Percentiles rank a stretch among this genome's conserved stretches.
phyloP scores from a whole-genome alignment of 2,888 invertebrate species.

The Megamerina dolium region DNA sequence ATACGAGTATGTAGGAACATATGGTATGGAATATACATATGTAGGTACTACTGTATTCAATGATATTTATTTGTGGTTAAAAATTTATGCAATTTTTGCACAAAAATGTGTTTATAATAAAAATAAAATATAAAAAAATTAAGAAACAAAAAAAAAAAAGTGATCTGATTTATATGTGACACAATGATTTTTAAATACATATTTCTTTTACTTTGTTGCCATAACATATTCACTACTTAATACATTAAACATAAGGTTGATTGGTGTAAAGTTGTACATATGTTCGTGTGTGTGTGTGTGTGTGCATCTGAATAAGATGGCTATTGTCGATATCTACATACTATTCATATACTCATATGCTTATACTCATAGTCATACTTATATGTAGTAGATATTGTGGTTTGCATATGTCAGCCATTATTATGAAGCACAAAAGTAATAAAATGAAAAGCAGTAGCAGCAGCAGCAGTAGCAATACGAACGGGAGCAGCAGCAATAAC shows the following conservation, averaged over 20 bases:
- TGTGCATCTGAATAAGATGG: background rate
- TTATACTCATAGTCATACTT: background rate
- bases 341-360: background rate
- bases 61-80: conserved; percentile 16
- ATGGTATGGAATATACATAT: too few relatives aligned
- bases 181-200: conserved; percentile 33
- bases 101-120: conserved; percentile 13
- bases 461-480: background rate
- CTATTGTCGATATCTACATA: too few relatives aligned
- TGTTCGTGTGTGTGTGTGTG: background rate
- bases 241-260: conserved; percentile 38
- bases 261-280: conserved; percentile 2
- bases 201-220: conserved; percentile 14
- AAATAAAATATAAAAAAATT: conserved; percentile 13
- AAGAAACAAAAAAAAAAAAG: conserved; percentile 22
- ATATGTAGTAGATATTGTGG: background rate
- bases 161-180: conserved; percentile 43
- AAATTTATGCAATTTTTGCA: conserved; percentile 31
- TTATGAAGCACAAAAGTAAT: conserved; percentile 13
- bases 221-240: too few relatives aligned
- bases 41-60: background rate
- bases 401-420: conserved; percentile 34
- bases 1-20: too few relatives aligned
- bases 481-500: conserved; percentile 7
- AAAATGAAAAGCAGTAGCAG: conserved; percentile 16